Base-by-base conservation (phyloP, 2,888 invertebrate genomes). In the Amblyjoppa fuscipennis region DNA sequence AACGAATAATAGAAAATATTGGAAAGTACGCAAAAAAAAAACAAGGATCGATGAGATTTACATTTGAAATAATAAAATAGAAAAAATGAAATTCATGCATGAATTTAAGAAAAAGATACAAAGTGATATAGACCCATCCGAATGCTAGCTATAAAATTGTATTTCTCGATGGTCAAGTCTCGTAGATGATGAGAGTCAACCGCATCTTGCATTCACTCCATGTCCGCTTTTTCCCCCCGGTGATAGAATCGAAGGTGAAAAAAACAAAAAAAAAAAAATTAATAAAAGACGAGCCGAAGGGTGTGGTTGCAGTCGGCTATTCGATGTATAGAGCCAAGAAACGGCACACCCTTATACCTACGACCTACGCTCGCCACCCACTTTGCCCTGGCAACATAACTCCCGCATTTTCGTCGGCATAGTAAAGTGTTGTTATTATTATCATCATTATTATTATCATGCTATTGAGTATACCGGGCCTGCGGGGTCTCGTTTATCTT, bases 281-380 rank as follows among this genome's bases (percentile, higher is more conserved):
- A 66, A 51, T 66, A 76, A 53, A 86, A 83, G 75, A 88, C 79
- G 84, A 85, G 84, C 73, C 84, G 73, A 86, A 89, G 88, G 90
- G 90, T 87, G 90, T 88, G 90, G 90, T 89, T 87, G 76, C 83
- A 71, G 83, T 34, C 66, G 66, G 25, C 20, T 69, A 41, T 71
- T 73, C 68, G 76, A 68, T 61, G 53, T 51, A 49, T 49, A 76
- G 53, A 66, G 13, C 49, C 34, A 34, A 11, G 41, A 68, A 53
- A 16, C n/a, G 87, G 83, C 90, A 89, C 89, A 89, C 90, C 89
- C 89, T 88, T 86, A 82, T 75, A 81, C 81, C 80, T 79, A 85
- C 89, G 74, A 77, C 81, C 88, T 86, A 85, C 87, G 84, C 83
- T 74, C 75, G 70, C 87, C 88, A 85, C 87, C 88, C 87, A 88